Base-by-base conservation (phyloP, 2,797 vertebrate genomes). In the Oophaga sylvatica region DNA sequence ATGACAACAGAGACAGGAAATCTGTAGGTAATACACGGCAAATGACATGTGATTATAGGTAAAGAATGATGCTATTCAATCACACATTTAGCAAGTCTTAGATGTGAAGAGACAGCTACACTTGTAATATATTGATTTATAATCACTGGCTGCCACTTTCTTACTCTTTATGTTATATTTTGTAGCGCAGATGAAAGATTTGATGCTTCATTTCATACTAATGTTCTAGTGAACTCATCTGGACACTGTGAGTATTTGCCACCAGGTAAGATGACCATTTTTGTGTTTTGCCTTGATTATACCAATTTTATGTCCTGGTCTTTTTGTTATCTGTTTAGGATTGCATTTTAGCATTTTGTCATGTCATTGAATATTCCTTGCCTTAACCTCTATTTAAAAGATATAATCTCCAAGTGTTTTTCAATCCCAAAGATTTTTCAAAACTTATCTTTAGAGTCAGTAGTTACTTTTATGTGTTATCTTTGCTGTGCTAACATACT, bases 181-280 rank as follows among this genome's bases (percentile, higher is more conserved):
- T 92, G 83, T 88, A 99, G 98, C 91, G 98, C 97, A 31, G 97
- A 99, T 79, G 97, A 98, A 91, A 94, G 96, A 56, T 98, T 97
- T 86, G 97, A 98, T 87, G 96, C 96, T 67, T 97, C 97, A 0
- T 97, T 97, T 93, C 97, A 96, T 89, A 98, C 97, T 90, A 99
- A 98, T 1, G 95, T 99, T 90, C 76, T 99, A 91, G 96, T 98
- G 90, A 95, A 95, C 90, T 94, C 96, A 16, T 95, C 95, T 0
- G 98, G 98, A 59, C 81, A 94, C 8, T 98, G 97, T 85, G 93
- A 95, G 19, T 97, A 96, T 90, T 86, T 99, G 60, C 97, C 97
- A 78, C 97, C 97, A 96, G 97, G 98, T 99, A 95, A 95, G 94
- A 65, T 0, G 22, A 7, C 2, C 63, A 90, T 78, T 60, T 83